Percentiles rank a stretch among this genome's conserved stretches.
Conservation (phyloP, 1,140 invertebrate genomes). For the Saccostrea glomerata region DNA sequence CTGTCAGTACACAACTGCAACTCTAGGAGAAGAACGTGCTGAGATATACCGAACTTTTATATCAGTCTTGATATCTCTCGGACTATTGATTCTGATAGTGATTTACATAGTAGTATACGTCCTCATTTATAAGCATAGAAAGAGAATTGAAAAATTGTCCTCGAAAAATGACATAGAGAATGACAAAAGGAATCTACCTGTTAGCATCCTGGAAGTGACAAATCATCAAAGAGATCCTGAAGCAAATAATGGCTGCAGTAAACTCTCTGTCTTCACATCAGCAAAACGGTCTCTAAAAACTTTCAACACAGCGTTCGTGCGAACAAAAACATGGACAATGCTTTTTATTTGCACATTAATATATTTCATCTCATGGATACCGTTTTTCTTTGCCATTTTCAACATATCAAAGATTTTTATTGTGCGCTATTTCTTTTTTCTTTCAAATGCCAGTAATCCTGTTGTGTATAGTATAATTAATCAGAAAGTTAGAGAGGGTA, state of each 20-base stretch:
- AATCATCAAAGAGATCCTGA: not conserved
- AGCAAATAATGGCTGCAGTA: not conserved
- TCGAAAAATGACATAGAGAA: not conserved
- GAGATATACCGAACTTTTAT: not conserved
- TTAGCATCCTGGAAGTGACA: not conserved
- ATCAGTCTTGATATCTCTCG: not conserved
- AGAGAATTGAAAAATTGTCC: not conserved
- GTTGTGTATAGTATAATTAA: not conserved
- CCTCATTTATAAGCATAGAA: not conserved
- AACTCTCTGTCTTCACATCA: not conserved
- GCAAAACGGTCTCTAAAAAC: not conserved
- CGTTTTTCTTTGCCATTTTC: not conserved
- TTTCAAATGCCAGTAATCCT: not conserved
- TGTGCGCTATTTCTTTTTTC: not conserved
- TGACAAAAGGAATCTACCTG: not conserved
- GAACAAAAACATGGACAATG: slow-evolving; percentile 12
- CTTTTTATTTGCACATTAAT: not conserved
- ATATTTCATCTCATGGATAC: not conserved
- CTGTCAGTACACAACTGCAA: not conserved
- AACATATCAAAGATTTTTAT: not conserved
- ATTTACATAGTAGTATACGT: not conserved
- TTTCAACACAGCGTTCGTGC: not conserved
- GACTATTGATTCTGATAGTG: not conserved
- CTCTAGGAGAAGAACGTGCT: not conserved
- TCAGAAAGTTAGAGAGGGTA: not conserved